Conservation (phyloP, 53 echinoderm and acorn worm genomes). For the Apostichopus leukothele region DNA sequence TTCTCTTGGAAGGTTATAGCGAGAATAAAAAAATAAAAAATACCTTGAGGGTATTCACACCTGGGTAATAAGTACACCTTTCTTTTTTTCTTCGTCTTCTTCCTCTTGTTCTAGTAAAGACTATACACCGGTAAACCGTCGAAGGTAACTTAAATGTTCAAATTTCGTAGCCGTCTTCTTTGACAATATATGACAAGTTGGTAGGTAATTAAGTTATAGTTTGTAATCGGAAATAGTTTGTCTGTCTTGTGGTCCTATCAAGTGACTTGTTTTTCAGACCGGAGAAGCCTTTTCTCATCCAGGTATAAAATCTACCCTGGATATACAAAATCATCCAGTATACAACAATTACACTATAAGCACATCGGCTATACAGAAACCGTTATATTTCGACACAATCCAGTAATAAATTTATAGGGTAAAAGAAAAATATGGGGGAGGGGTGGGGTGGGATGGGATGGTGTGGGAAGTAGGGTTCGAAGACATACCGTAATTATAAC, state of each 20-base stretch:
- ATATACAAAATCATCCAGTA: background rate
- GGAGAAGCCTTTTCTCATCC: background rate
- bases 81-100: too few species aligned
- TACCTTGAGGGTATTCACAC: constrained; percentile 4
- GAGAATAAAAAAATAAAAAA: background rate
- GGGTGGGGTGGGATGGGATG: too few species aligned
- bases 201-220: background rate
- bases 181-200: background rate
- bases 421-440: too few species aligned
- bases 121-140: background rate
- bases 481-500: too few species aligned
- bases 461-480: too few species aligned
- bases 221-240: background rate
- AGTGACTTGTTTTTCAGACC: constrained; percentile 10
- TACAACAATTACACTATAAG: too few species aligned
- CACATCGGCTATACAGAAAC: too few species aligned
- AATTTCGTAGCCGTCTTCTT: background rate
- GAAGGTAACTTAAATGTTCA: background rate
- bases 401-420: too few species aligned
- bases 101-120: background rate
- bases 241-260: background rate
- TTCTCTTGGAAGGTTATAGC: background rate
- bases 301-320: background rate
- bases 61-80: constrained; percentile 20
- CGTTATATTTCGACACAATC: too few species aligned